Conservation (phyloP, 2,888 invertebrate species). For the Oscheius sp. region DNA sequence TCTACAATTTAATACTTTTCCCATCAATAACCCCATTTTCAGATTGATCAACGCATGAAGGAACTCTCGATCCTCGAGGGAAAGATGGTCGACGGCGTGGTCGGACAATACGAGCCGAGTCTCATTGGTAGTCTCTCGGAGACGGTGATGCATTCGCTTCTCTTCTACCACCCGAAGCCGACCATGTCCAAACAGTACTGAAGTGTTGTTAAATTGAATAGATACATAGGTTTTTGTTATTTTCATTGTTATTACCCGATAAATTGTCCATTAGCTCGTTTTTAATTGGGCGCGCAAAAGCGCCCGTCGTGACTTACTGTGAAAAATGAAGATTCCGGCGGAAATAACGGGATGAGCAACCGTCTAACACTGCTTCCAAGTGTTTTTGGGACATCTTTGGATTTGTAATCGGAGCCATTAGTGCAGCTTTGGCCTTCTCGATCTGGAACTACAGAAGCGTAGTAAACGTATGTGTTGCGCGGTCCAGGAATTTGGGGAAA, state of each 20-base stretch:
- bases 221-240: neutral
- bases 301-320: too few species aligned
- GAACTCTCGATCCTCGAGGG: slow-evolving; percentile 34
- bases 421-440: too few species aligned
- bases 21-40: neutral
- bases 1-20: neutral
- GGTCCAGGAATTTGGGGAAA: too few species aligned
- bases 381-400: too few species aligned
- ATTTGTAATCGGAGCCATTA: too few species aligned
- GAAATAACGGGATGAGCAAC: too few species aligned
- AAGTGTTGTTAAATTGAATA: neutral
- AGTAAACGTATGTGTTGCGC: too few species aligned
- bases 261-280: neutral
- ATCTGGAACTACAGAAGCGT: too few species aligned
- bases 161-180: slow-evolving; percentile 65
- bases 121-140: slow-evolving; percentile 65
- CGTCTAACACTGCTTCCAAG: too few species aligned
- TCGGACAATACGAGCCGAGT: slow-evolving; percentile 61
- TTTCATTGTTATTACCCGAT: neutral
- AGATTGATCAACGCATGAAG: slow-evolving; percentile 30
- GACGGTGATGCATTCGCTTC: slow-evolving; percentile 59
- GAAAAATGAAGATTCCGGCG: too few species aligned
- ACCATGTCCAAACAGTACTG: slow-evolving; percentile 52
- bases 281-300: neutral
- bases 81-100: slow-evolving; percentile 25